These are phyloP conservation scores for Rhinopomastus cyanomelas DNA, from an alignment of 2,113 vertebrate species.

Conservation along the genomic window DNA sequence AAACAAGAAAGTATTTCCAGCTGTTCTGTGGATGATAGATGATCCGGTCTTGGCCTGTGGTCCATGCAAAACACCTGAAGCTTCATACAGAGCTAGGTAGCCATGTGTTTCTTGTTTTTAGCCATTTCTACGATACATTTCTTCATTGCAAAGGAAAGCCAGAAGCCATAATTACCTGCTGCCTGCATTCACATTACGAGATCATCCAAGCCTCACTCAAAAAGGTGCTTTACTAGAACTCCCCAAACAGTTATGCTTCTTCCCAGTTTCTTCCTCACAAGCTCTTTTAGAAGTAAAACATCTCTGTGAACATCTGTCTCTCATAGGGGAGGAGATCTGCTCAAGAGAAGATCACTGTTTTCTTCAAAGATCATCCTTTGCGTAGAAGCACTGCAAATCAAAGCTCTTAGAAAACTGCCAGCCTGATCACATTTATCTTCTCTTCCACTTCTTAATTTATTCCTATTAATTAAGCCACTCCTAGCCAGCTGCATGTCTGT, in stretches of 20 bases:
- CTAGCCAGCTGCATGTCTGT: neutral
- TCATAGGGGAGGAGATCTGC: neutral
- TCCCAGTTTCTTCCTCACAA: neutral
- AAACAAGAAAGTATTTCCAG: neutral
- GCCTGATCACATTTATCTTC: neutral
- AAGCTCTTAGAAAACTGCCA: neutral
- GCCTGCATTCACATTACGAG: neutral
- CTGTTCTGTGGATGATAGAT: neutral
- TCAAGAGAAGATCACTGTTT: neutral
- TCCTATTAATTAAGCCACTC: neutral
- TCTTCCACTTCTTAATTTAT: neutral
- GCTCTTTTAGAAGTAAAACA: neutral
- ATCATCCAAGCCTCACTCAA: neutral
- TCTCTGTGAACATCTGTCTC: neutral
- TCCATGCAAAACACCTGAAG: neutral
- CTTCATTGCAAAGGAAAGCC: neutral
- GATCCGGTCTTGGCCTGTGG: neutral
- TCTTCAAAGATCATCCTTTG: neutral
- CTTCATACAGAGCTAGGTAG: neutral
- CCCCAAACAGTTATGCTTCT: neutral
- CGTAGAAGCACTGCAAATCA: neutral
- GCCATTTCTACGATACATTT: neutral
- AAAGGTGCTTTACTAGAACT: neutral
- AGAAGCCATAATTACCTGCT: neutral
- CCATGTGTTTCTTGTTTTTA: neutral